phyloP scores from a whole-genome alignment of 2,888 invertebrate species.

The Diogma glabrata region DNA sequence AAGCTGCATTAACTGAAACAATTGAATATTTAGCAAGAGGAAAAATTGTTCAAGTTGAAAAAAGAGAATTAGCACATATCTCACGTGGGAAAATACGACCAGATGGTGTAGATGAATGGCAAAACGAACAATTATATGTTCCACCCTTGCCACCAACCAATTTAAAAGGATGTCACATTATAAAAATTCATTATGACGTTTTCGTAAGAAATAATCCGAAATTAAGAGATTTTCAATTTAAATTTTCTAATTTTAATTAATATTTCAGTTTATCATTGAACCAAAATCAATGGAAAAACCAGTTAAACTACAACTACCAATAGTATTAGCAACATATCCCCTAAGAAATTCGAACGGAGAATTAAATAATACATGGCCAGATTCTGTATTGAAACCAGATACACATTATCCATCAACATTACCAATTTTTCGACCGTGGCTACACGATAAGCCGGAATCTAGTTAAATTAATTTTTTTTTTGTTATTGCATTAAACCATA shows the following conservation, averaged over 20 bases:
- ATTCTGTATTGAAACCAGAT: constrained; percentile 58
- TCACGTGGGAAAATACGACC: constrained; percentile 70
- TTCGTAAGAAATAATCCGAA: constrained; percentile 51
- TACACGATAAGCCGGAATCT: constrained; percentile 48
- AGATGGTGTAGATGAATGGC: constrained; percentile 74
- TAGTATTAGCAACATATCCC: constrained; percentile 86
- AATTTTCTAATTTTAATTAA: constrained; percentile 9
- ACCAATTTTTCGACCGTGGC: constrained; percentile 84
- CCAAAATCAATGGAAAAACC: constrained; percentile 87
- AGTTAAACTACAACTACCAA: constrained; percentile 82
- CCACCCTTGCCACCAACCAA: constrained; percentile 92
- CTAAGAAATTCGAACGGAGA: constrained; percentile 54
- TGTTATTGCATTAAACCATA: no score
- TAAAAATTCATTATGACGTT: constrained; percentile 85
- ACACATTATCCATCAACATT: constrained; percentile 88
- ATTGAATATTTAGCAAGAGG: constrained; percentile 81
- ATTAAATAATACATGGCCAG: constrained; percentile 42
- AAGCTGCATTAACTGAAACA: constrained; percentile 77
- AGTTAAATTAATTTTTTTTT: not conserved
- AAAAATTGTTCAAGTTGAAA: constrained; percentile 77
- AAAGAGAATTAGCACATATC: constrained; percentile 69
- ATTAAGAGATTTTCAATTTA: not conserved
- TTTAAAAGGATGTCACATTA: constrained; percentile 85
- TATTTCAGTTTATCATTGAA: constrained; percentile 70
- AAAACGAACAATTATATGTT: constrained; percentile 78